Conservation (phyloP, 2,113 vertebrate genomes). For the Tichodroma muraria region DNA sequence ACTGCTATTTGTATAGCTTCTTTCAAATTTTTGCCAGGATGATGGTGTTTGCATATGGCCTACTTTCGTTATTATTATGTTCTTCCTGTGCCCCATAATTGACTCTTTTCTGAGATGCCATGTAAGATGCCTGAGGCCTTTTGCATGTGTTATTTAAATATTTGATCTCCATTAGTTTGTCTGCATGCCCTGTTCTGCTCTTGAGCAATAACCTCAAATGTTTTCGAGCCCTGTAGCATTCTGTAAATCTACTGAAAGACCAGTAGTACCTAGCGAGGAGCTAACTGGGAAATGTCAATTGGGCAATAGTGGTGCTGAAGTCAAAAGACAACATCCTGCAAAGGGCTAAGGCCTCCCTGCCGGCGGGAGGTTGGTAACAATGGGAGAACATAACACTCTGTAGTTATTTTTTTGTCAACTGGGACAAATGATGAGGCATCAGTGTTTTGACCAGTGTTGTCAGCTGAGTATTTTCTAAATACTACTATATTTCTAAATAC, state of each 20-base stretch:
- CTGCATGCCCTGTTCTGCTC: neutral
- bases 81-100: constrained; percentile 21
- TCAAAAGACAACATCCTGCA: neutral
- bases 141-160: constrained; percentile 56
- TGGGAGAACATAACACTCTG: neutral
- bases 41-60: constrained; percentile 65
- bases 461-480: neutral
- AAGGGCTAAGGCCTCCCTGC: neutral
- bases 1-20: constrained; percentile 65
- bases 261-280: neutral
- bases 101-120: constrained; percentile 20
- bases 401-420: neutral
- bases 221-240: neutral
- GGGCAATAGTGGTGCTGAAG: neutral
- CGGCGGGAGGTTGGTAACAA: accelerated
- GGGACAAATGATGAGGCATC: neutral
- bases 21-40: constrained; percentile 56
- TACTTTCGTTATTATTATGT: constrained; percentile 55
- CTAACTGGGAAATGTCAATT: neutral
- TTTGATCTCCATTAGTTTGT: constrained; percentile 38
- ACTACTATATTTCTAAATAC: too few relatives aligned
- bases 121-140: constrained; percentile 1
- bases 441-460: neutral
- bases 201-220: neutral
- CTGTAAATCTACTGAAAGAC: neutral